Percentiles rank a stretch among this genome's conserved stretches.
Evolutionary conservation across 2,888 invertebrate genomes (phyloP).

Genomic region (Sepiola atlantica): DNA sequence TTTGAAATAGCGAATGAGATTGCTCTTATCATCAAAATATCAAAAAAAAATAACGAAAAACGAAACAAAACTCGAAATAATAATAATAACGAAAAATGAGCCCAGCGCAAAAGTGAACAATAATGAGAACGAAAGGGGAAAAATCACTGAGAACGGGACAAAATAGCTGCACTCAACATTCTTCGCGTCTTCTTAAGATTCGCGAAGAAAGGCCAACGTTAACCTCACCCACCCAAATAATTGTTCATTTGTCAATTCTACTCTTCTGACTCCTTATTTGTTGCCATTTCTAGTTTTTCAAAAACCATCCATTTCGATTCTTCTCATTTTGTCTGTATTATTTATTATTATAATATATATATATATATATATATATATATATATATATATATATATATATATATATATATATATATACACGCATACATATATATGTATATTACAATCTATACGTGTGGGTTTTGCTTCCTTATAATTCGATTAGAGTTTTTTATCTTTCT

Average conservation of each 20-base stretch:
- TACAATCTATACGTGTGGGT: no score
- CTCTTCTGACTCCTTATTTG: neutral
- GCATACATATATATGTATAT: no score
- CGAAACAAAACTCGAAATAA: neutral
- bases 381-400: no score
- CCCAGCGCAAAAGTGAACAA: neutral
- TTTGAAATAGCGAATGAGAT: conserved; percentile 2
- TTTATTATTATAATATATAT: no score
- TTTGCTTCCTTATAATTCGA: no score
- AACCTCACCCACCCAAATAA: conserved; percentile 18
- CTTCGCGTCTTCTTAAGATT: neutral
- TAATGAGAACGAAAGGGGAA: neutral
- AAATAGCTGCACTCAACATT: conserved; percentile 32
- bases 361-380: no score
- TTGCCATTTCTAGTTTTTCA: neutral
- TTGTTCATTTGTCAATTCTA: neutral
- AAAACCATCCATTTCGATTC: neutral
- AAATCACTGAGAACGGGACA: neutral
- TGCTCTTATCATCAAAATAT: neutral
- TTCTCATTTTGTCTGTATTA: neutral
- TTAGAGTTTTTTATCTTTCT: neutral
- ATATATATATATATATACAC: no score
- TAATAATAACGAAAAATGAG: neutral
- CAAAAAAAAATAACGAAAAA: neutral
- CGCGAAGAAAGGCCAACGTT: neutral